Conservation (phyloP, 2,888 invertebrate species). For the Zootermopsis nevadensis region DNA sequence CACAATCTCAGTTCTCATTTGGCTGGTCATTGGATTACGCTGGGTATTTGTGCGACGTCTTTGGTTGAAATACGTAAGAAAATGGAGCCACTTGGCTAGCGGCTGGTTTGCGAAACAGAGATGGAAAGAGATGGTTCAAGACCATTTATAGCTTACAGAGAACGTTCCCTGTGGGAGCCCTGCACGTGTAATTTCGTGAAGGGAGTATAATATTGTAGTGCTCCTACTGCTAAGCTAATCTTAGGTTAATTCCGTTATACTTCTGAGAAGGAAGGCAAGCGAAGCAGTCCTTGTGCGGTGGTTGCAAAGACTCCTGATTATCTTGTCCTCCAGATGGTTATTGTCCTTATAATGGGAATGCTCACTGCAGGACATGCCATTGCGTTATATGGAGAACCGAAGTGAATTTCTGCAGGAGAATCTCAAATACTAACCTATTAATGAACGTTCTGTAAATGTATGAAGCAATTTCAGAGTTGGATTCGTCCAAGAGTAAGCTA, state of each 20-base stretch:
- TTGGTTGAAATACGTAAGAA: conserved; percentile 22
- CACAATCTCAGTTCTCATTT: no score
- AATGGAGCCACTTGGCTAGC: no score
- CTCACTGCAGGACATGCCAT: conserved; percentile 21
- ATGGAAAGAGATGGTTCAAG: no score
- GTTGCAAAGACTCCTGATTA: conserved; percentile 13
- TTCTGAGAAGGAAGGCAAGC: no score
- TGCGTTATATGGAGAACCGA: conserved; percentile 14
- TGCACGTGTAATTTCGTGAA: conserved; percentile 32
- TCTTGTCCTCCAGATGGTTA: conserved; percentile 34
- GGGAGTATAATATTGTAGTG: conserved; percentile 25
- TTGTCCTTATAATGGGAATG: conserved; percentile 23
- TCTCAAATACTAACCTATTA: conserved; percentile 12
- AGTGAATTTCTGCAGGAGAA: not conserved
- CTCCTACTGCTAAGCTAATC: conserved; percentile 33
- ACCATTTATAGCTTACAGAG: no score
- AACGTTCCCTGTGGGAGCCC: no score
- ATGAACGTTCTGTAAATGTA: not conserved
- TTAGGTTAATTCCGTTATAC: conserved; percentile 36
- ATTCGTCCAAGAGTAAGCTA: no score
- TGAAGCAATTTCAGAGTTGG: conserved; percentile 16
- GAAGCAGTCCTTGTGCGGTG: no score
- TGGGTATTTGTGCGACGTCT: no score
- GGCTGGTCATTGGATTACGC: no score
- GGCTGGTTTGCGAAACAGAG: conserved; percentile 6